Percentiles rank a stretch among this genome's conserved stretches.
Conservation (phyloP, 2,888 invertebrate species). For the Archips crataeganus region DNA sequence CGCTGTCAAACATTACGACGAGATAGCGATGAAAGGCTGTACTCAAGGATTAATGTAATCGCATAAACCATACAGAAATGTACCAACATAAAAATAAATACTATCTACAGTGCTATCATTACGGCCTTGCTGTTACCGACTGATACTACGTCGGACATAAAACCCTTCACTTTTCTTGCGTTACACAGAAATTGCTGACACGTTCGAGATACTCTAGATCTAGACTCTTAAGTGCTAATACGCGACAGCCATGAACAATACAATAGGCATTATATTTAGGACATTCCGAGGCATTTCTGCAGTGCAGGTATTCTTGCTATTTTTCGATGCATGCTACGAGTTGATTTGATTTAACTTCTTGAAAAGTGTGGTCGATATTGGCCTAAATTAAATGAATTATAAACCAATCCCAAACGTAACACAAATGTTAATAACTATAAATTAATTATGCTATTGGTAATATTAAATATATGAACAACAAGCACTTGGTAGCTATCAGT, state of each 20-base stretch:
- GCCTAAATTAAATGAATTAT: no score
- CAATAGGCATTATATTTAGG: not conserved
- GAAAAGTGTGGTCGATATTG: no score
- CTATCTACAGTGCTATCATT: not conserved
- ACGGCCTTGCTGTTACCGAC: slow-evolving; percentile 23
- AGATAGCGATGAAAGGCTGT: slow-evolving; percentile 23
- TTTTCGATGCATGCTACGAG: no score
- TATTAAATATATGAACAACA: not conserved
- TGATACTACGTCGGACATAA: not conserved
- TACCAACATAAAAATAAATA: slow-evolving; percentile 1
- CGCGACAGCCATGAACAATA: not conserved
- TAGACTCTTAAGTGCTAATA: not conserved
- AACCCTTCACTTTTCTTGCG: slow-evolving; percentile 33
- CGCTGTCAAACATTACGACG: slow-evolving; percentile 24
- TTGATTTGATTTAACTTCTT: no score
- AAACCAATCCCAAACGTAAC: no score
- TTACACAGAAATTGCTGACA: slow-evolving; percentile 10
- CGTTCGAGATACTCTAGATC: slow-evolving; percentile 1
- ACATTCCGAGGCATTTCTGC: not conserved
- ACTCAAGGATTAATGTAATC: slow-evolving; percentile 28
- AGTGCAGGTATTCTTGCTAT: no score
- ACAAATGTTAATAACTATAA: no score
- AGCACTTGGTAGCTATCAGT: not conserved
- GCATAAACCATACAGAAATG: not conserved
- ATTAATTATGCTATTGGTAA: no score